Evolutionary conservation across 2,797 vertebrate species (phyloP).

Genomic region (Poliocrania exsul): DNA sequence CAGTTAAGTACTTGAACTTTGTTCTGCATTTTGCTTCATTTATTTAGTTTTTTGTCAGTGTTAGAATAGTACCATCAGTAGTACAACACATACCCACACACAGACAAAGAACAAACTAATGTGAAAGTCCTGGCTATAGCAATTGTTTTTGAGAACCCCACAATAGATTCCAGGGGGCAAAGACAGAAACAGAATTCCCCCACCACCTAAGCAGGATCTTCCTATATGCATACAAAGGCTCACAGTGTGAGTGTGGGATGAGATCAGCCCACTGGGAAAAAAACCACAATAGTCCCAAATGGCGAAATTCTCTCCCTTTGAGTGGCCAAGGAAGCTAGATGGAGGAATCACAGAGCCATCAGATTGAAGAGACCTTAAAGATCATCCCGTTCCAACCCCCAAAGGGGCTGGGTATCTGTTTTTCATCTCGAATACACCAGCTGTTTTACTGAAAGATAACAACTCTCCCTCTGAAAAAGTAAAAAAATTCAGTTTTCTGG

Average conservation of each 20-base stretch:
- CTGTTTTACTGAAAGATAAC: background rate
- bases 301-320: background rate
- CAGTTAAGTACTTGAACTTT: background rate
- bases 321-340: background rate
- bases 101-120: background rate
- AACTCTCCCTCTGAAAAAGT: background rate
- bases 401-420: background rate
- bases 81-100: background rate
- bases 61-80: background rate
- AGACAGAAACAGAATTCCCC: background rate
- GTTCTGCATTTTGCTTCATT: background rate
- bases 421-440: background rate
- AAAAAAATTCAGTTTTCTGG: background rate
- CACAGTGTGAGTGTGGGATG: background rate
- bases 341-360: background rate
- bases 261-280: background rate
- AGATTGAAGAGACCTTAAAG: background rate
- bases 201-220: background rate
- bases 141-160: background rate
- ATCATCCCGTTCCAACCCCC: background rate
- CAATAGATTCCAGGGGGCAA: background rate
- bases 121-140: background rate
- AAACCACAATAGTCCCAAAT: fast-evolving
- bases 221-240: background rate
- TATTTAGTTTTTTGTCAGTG: background rate